Conservation (phyloP, 2,888 invertebrate species). For the Acanthacorydalis orientalis region DNA sequence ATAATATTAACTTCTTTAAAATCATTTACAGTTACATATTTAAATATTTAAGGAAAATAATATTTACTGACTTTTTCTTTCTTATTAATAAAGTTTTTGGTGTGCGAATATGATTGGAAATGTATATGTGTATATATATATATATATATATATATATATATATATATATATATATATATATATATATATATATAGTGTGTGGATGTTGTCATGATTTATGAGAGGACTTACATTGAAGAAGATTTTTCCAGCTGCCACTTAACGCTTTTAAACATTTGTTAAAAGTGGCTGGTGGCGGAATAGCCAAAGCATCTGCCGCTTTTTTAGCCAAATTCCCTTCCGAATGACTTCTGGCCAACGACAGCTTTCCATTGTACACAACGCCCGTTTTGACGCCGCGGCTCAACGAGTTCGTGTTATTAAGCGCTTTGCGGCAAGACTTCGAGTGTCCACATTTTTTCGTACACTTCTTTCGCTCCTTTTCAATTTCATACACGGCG, state of each 20-base stretch:
- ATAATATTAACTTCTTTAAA: too few relatives aligned
- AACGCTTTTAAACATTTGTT: slow-evolving; percentile 58
- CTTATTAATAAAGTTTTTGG: too few relatives aligned
- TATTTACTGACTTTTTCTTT: too few relatives aligned
- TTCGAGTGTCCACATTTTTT: slow-evolving; percentile 1
- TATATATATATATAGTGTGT: too few relatives aligned
- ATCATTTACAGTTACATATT: too few relatives aligned
- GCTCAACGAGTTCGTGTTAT: slow-evolving; percentile 30
- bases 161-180: too few relatives aligned
- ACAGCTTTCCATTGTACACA: slow-evolving; percentile 12
- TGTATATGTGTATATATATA: too few relatives aligned
- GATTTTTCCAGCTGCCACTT: slow-evolving; percentile 66
- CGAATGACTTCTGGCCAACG: slow-evolving; percentile 49
- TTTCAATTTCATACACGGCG: neutral
- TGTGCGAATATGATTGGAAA: too few relatives aligned
- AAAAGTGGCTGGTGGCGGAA: slow-evolving; percentile 27
- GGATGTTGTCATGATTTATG: neutral
- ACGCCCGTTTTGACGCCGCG: slow-evolving; percentile 6
- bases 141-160: too few relatives aligned
- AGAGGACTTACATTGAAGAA: slow-evolving; percentile 52
- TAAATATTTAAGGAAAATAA: too few relatives aligned
- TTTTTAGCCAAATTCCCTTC: slow-evolving; percentile 44
- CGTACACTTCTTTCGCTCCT: neutral
- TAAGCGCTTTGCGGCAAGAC: slow-evolving; percentile 14
- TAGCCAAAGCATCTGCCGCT: slow-evolving; percentile 14